A percentile compares a stretch with the other conserved stretches of the same genome.
These are phyloP conservation scores for Bos javanicus DNA, from an alignment of 2,113 vertebrate species.

Conservation along the genomic window DNA sequence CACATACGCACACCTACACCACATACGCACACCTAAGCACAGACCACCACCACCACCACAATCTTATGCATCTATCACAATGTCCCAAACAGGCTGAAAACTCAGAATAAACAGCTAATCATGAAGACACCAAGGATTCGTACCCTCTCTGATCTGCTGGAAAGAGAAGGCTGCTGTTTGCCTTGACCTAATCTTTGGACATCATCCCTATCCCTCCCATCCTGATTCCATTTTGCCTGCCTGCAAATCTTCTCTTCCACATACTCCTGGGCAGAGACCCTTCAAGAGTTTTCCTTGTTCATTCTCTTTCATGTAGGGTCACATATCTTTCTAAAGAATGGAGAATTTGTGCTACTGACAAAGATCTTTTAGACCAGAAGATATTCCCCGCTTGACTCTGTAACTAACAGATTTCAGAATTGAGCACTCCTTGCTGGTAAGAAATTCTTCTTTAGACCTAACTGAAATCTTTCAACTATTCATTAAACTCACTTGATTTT, in stretches of 20 bases:
- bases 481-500: not conserved
- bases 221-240: not conserved
- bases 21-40: not conserved
- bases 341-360: not conserved
- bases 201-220: not conserved
- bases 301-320: not conserved
- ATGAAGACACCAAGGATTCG: not conserved
- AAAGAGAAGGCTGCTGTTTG: not conserved
- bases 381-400: not conserved
- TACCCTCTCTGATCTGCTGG: not conserved
- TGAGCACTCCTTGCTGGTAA: not conserved
- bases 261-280: not conserved
- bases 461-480: not conserved
- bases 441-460: not conserved
- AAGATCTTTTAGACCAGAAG: not conserved
- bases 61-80: not conserved
- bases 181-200: not conserved
- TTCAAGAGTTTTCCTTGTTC: not conserved
- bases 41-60: not conserved
- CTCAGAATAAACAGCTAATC: not conserved
- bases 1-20: not conserved
- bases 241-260: not conserved
- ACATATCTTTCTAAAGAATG: not conserved
- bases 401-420: not conserved
- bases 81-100: not conserved